These are phyloP conservation scores for Drosophila fuyamai DNA, from an alignment of 1,140 invertebrate species.

Conservation along the genomic window DNA sequence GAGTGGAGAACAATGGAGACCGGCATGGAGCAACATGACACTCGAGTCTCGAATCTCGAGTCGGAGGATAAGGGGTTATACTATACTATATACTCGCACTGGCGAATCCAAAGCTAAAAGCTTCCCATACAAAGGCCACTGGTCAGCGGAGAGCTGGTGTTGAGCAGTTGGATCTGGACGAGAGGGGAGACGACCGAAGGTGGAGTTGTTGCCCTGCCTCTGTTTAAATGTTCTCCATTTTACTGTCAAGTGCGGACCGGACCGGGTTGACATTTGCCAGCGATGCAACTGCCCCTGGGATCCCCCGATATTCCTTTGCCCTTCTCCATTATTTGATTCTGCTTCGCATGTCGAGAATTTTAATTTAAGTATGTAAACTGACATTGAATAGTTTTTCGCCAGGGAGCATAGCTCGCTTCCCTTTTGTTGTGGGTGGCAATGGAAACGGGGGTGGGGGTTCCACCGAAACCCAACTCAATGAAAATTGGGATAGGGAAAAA, in stretches of 20 bases:
- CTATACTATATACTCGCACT: slow-evolving; percentile 6
- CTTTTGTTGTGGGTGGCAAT: slow-evolving; percentile 66
- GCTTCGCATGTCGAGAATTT: slow-evolving; percentile 71
- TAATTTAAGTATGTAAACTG: slow-evolving; percentile 84
- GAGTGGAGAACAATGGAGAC: slow-evolving; percentile 48
- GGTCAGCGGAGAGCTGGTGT: slow-evolving; percentile 45
- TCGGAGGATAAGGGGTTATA: slow-evolving; percentile 34
- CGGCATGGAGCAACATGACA: slow-evolving; percentile 47
- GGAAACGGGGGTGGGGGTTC: slow-evolving; percentile 12
- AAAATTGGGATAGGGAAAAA: background rate
- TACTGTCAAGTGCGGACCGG: slow-evolving; percentile 76
- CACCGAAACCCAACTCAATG: slow-evolving; percentile 2
- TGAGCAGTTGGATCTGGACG: slow-evolving; percentile 33
- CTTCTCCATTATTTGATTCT: slow-evolving; percentile 27
- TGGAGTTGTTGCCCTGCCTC: slow-evolving; percentile 36
- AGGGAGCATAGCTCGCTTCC: slow-evolving; percentile 34
- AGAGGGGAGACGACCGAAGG: slow-evolving; percentile 1
- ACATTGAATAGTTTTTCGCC: slow-evolving; percentile 77
- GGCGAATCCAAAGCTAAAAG: slow-evolving; percentile 37
- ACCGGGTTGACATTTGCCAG: slow-evolving; percentile 74
- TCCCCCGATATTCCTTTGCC: slow-evolving; percentile 12
- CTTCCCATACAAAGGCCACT: slow-evolving; percentile 23
- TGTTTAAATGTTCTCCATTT: slow-evolving; percentile 81
- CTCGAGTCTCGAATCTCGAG: slow-evolving; percentile 35
- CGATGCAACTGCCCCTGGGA: slow-evolving; percentile 54